phyloP scores from a whole-genome alignment of 2,113 vertebrate genomes.

The Uria aalge region DNA sequence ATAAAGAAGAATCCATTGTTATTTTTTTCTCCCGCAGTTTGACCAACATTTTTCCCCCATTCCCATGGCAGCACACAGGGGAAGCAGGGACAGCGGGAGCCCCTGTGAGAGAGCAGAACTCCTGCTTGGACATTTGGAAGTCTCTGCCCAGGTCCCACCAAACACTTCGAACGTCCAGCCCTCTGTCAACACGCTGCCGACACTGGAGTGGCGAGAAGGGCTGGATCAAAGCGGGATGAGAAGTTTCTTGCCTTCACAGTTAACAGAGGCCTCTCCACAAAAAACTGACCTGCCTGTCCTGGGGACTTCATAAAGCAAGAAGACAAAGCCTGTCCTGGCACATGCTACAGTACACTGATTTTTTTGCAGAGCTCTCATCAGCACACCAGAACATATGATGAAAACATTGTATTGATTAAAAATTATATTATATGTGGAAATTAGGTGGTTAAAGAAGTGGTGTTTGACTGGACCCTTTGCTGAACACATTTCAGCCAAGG shows the following conservation, averaged over 20 bases:
- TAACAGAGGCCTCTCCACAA: neutral
- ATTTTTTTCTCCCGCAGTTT: neutral
- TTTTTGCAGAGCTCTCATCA: neutral
- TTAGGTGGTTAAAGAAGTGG: neutral
- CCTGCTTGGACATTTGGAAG: neutral
- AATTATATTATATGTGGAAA: neutral
- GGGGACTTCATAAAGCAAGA: neutral
- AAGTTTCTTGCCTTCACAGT: neutral
- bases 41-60: neutral
- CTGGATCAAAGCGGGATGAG: neutral
- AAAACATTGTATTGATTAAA: neutral
- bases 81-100: neutral
- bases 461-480: neutral
- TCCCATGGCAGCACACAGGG: neutral
- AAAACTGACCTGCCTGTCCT: neutral
- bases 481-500: neutral
- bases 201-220: neutral
- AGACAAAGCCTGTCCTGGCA: neutral
- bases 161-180: neutral
- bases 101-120: neutral
- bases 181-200: neutral
- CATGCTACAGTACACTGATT: neutral
- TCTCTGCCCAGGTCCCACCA: fast-evolving
- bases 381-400: neutral
- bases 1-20: neutral